These are phyloP conservation scores for Crocuta crocuta DNA, from an alignment of 2,113 vertebrate species.

Conservation along the genomic window DNA sequence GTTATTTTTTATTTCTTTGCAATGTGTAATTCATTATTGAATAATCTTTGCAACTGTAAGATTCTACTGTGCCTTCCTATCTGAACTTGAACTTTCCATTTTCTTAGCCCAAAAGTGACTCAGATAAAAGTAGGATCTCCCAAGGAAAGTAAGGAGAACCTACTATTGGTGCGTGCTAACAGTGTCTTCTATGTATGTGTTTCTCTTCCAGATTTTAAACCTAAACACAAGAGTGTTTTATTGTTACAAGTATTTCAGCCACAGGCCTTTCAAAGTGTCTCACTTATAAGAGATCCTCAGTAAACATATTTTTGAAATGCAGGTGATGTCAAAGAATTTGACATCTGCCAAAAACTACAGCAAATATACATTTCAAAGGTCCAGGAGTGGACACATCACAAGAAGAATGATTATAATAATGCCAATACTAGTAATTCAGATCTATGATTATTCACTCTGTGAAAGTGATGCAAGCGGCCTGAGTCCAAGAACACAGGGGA, in stretches of 20 bases:
- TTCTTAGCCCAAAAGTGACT: background rate
- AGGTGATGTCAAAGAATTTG: background rate
- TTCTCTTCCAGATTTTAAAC: background rate
- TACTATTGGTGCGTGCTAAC: background rate
- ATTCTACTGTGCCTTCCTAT: background rate
- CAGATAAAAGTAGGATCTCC: background rate
- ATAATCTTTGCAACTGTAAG: background rate
- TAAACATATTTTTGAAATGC: constrained; percentile 11
- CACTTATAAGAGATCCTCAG: background rate
- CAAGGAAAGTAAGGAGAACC: background rate
- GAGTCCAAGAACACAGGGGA: background rate
- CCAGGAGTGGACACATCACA: background rate
- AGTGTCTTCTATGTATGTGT: background rate
- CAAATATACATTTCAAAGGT: background rate
- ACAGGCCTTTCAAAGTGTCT: background rate
- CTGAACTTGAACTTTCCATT: background rate
- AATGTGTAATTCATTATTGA: background rate
- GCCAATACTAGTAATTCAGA: background rate
- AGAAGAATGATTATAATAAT: background rate
- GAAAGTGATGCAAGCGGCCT: background rate
- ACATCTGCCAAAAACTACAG: background rate
- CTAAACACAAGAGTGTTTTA: background rate
- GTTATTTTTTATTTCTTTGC: background rate
- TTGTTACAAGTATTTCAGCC: background rate
- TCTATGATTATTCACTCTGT: background rate